phyloP scores from a whole-genome alignment of 2,113 vertebrate genomes.

The Urocolius indicus region DNA sequence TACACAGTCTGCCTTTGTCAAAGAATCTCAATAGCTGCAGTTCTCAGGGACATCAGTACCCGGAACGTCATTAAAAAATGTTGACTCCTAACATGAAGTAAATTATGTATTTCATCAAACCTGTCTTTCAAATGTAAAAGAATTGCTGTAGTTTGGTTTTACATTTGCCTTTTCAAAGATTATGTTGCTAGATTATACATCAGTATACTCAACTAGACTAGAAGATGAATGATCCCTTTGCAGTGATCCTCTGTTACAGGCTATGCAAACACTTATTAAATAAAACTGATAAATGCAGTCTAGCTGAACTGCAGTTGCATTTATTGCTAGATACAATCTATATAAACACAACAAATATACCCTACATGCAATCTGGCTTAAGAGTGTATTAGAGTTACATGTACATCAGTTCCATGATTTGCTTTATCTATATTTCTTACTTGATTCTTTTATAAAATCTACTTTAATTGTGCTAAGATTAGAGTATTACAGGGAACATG shows the following conservation, averaged over 20 bases:
- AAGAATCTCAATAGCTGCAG: neutral
- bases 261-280: neutral
- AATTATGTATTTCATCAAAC: neutral
- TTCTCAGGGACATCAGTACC: neutral
- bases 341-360: neutral
- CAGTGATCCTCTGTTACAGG: neutral
- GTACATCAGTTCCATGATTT: neutral
- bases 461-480: neutral
- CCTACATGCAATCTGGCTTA: neutral
- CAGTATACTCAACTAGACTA: neutral
- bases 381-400: neutral
- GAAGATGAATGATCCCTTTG: neutral
- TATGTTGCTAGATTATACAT: neutral
- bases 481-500: neutral
- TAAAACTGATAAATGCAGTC: constrained; percentile 5
- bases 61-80: neutral
- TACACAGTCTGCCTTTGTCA: neutral
- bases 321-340: neutral
- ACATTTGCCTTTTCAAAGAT: neutral
- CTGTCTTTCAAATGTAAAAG: neutral
- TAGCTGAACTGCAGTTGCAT: neutral
- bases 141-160: neutral
- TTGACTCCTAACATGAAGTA: neutral
- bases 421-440: neutral
- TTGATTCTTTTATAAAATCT: neutral